Conservation (phyloP, 2,113 vertebrate genomes). For the Gavialis gangeticus region DNA sequence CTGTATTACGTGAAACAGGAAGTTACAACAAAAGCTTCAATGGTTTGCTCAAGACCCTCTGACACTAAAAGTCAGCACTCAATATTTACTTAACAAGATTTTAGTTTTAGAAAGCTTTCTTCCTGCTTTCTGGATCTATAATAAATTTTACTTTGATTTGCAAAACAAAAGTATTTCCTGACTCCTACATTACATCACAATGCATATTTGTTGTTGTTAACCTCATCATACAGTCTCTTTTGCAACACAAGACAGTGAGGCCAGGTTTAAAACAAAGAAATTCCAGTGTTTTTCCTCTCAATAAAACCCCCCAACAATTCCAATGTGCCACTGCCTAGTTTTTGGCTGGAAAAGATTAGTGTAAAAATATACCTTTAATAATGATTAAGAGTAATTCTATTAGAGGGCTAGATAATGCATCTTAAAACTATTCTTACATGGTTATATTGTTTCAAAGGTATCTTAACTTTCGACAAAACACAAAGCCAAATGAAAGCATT, state of each 20-base stretch:
- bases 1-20: background rate
- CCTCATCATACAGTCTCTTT: background rate
- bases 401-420: background rate
- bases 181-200: background rate
- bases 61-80: background rate
- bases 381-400: too few species aligned
- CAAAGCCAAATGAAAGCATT: constrained; percentile 36
- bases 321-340: too few species aligned
- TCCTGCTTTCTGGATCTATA: background rate
- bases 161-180: background rate
- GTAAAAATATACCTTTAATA: too few species aligned
- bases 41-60: background rate
- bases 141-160: background rate
- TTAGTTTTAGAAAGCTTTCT: background rate
- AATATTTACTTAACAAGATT: background rate
- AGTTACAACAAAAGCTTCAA: background rate
- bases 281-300: background rate
- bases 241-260: background rate
- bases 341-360: too few species aligned
- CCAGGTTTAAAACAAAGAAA: background rate
- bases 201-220: background rate
- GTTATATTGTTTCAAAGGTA: background rate
- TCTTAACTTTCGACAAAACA: constrained; percentile 9
- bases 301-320: background rate
- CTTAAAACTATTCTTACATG: background rate